Percentiles rank a stretch among this genome's conserved stretches.
Conservation (phyloP, 2,888 invertebrate species). For the Eucriotettix oculatus region DNA sequence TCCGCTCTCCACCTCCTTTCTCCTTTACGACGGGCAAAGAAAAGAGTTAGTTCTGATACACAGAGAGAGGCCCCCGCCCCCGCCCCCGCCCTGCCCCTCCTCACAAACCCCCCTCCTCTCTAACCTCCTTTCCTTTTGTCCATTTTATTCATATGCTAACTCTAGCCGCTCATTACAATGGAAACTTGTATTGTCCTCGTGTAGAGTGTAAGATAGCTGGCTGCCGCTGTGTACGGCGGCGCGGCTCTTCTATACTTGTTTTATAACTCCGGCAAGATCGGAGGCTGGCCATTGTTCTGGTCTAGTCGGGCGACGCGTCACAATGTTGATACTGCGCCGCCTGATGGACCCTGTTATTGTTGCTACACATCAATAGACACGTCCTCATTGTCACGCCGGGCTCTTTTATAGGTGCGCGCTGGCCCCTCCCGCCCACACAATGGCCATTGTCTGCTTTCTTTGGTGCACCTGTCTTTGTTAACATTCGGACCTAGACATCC, state of each 20-base stretch:
- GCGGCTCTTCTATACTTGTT: constrained; percentile 9
- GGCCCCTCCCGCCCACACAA: background rate
- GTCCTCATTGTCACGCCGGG: background rate
- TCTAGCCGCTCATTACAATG: constrained; percentile 14
- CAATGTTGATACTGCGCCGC: background rate
- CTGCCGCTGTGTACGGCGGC: constrained; percentile 5
- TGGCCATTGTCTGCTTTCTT: background rate
- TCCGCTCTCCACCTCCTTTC: constrained; percentile 7
- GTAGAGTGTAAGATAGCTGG: constrained; percentile 6
- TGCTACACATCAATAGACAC: background rate
- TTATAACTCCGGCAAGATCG: constrained; percentile 9
- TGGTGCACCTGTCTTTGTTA: background rate
- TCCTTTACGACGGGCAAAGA: constrained; percentile 11
- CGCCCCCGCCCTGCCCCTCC: background rate
- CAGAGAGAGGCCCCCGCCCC: constrained; percentile 6
- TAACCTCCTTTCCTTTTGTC: constrained; percentile 12
- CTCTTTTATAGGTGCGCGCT: background rate
- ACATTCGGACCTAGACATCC: background rate
- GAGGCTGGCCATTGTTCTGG: background rate
- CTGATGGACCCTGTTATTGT: background rate
- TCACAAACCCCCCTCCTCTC: background rate
- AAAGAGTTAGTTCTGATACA: constrained; percentile 16
- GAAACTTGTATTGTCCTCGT: constrained; percentile 13
- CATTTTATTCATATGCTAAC: constrained; percentile 16
- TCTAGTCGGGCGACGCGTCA: background rate